Evolutionary conservation across 2,888 invertebrate species (phyloP).

Genomic region (Cerastoderma edule): DNA sequence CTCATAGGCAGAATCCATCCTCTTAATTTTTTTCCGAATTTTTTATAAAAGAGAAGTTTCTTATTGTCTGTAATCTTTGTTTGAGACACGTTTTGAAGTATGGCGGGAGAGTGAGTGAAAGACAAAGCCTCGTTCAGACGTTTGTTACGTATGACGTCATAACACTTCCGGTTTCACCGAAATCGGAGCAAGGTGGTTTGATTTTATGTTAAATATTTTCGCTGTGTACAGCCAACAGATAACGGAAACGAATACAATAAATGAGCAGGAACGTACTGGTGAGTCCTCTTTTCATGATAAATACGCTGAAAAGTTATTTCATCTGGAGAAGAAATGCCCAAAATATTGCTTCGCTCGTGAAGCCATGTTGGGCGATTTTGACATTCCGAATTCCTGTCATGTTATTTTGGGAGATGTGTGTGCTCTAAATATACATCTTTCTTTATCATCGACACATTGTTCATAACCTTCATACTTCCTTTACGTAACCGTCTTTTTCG

Average conservation of each 20-base stretch:
- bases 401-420: no score
- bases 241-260: constrained; percentile 60
- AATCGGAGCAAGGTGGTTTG: constrained; percentile 19
- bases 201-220: constrained; percentile 14
- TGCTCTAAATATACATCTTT: no score
- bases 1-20: no score
- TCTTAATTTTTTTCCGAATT: no score
- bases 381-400: background rate
- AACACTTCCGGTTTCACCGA: constrained; percentile 16
- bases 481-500: no score
- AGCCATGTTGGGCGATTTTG: constrained; percentile 17
- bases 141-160: constrained; percentile 45
- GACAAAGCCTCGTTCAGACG: constrained; percentile 28
- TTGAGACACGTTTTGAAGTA: no score
- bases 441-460: no score
- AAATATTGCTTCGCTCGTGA: constrained; percentile 14
- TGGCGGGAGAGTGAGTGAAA: constrained; percentile 29
- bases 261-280: constrained; percentile 78
- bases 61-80: no score
- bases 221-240: constrained; percentile 33
- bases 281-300: constrained; percentile 27
- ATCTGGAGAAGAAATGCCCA: constrained; percentile 2
- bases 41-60: no score
- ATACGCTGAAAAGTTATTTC: background rate
- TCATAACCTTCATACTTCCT: no score